Percentiles rank a stretch among this genome's conserved stretches.
Conservation (phyloP, 2,888 invertebrate species). For the Spatulosminthurus flaviceps region DNA sequence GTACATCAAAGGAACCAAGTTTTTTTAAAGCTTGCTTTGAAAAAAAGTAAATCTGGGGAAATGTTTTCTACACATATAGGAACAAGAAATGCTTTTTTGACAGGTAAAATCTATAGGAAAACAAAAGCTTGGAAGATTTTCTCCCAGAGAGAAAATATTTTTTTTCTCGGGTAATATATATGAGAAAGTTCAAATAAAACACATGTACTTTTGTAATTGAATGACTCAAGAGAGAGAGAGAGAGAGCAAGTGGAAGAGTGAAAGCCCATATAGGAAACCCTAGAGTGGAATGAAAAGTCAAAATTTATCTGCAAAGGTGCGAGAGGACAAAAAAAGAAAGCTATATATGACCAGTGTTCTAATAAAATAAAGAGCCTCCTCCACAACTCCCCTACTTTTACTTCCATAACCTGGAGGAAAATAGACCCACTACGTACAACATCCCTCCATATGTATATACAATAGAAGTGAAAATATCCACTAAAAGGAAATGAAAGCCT, state of each 20-base stretch:
- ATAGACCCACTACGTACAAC: no score
- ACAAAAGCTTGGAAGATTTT: background rate
- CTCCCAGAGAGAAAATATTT: background rate
- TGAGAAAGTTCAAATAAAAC: background rate
- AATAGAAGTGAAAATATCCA: constrained; percentile 22
- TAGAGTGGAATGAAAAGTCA: background rate
- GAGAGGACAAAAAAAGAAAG: constrained; percentile 34
- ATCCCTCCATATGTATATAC: no score
- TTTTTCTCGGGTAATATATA: background rate
- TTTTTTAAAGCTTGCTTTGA: no score
- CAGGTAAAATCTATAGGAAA: background rate
- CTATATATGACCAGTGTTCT: constrained; percentile 26
- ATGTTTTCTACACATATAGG: no score
- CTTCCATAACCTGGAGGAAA: no score
- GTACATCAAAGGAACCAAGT: constrained; percentile 7
- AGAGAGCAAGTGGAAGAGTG: background rate
- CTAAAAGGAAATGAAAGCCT: constrained; percentile 7
- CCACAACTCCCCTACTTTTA: background rate
- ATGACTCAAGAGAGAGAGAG: background rate
- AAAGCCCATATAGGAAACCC: background rate
- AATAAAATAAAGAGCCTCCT: constrained; percentile 43
- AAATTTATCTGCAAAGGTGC: constrained; percentile 42
- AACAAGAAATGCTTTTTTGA: background rate
- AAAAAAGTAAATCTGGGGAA: no score
- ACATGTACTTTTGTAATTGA: constrained; percentile 16